Percentiles rank a stretch among this genome's conserved stretches.
phyloP scores from a whole-genome alignment of 2,797 vertebrate genomes.

The Acridotheres tristis region DNA sequence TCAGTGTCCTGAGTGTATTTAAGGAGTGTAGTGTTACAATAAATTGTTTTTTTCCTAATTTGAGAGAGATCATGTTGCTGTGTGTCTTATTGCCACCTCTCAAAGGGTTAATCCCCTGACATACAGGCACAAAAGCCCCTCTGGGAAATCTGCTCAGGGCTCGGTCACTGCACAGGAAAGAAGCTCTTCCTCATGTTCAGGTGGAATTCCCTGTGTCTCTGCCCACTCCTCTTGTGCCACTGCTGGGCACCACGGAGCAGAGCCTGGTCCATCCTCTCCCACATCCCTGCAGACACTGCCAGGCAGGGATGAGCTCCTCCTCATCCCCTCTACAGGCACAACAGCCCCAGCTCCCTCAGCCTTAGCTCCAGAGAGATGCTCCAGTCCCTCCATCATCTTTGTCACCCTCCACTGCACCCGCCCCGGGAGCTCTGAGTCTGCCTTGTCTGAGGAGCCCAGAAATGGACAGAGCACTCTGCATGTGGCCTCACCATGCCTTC shows the following conservation, averaged over 20 bases:
- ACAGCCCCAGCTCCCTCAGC: background rate
- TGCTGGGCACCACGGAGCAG: fast-evolving
- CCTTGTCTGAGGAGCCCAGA: background rate
- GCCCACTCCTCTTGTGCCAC: too few relatives aligned
- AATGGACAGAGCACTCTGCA: background rate
- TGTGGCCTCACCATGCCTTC: background rate
- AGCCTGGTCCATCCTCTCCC: background rate
- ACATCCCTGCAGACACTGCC: background rate
- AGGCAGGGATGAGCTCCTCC: background rate
- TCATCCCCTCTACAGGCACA: background rate
- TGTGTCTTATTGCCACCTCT: too few relatives aligned
- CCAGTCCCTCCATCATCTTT: too few relatives aligned
- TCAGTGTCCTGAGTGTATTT: too few relatives aligned
- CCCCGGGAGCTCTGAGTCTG: background rate
- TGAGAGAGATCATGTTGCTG: too few relatives aligned
- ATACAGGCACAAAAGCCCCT: too few relatives aligned
- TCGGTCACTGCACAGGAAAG: background rate
- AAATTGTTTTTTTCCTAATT: too few relatives aligned
- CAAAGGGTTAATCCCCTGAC: too few relatives aligned
- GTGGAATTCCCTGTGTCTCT: background rate
- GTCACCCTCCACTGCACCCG: fast-evolving
- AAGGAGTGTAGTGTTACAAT: too few relatives aligned
- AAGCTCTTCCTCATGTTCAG: background rate
- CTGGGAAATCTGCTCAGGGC: background rate
- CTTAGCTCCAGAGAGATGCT: background rate